Base-by-base conservation (phyloP, 2,888 invertebrate species). In the Opisthograptis luteolata region DNA sequence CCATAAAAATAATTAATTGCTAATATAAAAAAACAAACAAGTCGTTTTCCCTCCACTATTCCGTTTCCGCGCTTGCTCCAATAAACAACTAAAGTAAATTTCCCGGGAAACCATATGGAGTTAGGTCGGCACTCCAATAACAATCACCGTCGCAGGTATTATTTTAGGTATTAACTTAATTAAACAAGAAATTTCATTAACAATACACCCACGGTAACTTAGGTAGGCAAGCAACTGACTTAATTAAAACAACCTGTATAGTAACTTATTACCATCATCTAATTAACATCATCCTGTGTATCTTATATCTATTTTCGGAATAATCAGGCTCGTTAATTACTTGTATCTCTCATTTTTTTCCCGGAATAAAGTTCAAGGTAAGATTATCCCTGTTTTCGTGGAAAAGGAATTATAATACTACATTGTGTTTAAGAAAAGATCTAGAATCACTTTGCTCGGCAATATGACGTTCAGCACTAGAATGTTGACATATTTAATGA, bases 41-140 rank as follows among this genome's bases (percentile, higher is more conserved):
- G 42, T 20, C 41, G 24, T 27, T 40, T 40, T 43, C 41, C 51
- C 44, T 10, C 8, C 50, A 30, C 50, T 44, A 49, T 9, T 28
- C 10, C 4, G 2, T 31, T 9, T 28, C 10, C 4, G 2, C 28
- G 39, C 40, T 36, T 28, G 48, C 54, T 59, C 56, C 58, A 57
- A 68, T 68, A 68, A 66, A 73, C 66, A 66, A 68, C 45, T 55
- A 62, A 61, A 63, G 66, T 70, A 68, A 70, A 73, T 71, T 70
- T 67, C 55, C 60, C 59, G 58, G 57, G 68, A 65, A 63, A 55
- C 64, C 67, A 61, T 66, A 59, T 62, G 58, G 50, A 64, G 55
- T 58, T 55, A 61, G 58, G 60, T 58, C 49, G 52, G 50, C 35
- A 49, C 64, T 65, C 56, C 54, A 69, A 68, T 68, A 67, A 67